These are phyloP conservation scores for Numenius arquata DNA, from an alignment of 2,113 vertebrate species.

Conservation along the genomic window DNA sequence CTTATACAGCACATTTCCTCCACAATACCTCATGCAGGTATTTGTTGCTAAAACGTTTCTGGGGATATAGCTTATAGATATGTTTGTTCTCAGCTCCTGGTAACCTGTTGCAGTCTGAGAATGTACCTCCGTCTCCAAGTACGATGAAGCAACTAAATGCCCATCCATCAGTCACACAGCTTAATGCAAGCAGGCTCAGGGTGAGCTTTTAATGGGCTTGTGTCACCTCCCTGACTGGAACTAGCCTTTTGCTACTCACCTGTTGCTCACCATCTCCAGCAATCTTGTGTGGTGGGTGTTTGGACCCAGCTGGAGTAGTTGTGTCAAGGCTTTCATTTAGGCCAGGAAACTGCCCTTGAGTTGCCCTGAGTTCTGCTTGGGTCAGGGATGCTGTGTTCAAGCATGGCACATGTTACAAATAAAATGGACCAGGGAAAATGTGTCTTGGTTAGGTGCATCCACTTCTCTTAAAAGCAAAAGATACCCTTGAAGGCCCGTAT, in stretches of 20 bases:
- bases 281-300: background rate
- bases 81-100: background rate
- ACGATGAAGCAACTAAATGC: fast-evolving
- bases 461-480: background rate
- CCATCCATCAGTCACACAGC: background rate
- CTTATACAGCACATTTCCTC: background rate
- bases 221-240: background rate
- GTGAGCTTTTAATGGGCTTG: background rate
- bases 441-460: background rate
- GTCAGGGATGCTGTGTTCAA: background rate
- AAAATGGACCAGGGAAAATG: background rate
- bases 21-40: background rate
- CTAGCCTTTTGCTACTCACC: background rate
- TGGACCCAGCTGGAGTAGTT: background rate
- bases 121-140: background rate
- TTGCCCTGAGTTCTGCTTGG: background rate
- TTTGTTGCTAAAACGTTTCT: background rate
- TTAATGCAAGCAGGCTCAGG: background rate
- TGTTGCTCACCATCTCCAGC: background rate
- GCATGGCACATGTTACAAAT: background rate
- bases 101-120: background rate
- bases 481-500: background rate
- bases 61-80: background rate
- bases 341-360: background rate
- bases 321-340: background rate